Evolutionary conservation across 2,888 invertebrate species (phyloP).

Genomic region (Drosophila vallismaia): DNA sequence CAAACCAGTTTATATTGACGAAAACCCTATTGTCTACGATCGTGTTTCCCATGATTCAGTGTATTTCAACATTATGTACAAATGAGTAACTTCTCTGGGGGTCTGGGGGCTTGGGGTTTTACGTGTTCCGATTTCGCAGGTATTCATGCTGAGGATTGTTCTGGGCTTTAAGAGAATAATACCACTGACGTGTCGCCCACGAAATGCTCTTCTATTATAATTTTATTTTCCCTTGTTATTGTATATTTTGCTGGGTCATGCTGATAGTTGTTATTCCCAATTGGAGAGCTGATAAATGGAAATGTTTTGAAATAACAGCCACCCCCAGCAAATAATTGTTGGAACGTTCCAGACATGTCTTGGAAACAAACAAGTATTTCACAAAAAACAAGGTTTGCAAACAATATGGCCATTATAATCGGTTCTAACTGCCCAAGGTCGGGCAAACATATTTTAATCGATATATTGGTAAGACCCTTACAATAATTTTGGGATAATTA

Average conservation of each 20-base stretch:
- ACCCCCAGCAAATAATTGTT: slow-evolving; percentile 7
- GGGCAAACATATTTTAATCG: slow-evolving; percentile 5
- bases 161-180: slow-evolving; percentile 38
- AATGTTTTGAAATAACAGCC: slow-evolving; percentile 5
- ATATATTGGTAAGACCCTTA: slow-evolving; percentile 10
- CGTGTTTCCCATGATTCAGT: slow-evolving; percentile 40
- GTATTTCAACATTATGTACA: slow-evolving; percentile 33
- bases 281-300: slow-evolving; percentile 58
- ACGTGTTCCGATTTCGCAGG: slow-evolving; percentile 10
- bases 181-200: slow-evolving; percentile 50
- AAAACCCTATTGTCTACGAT: slow-evolving; percentile 33
- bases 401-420: slow-evolving; percentile 11
- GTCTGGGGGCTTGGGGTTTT: slow-evolving; percentile 16
- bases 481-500: slow-evolving; percentile 16
- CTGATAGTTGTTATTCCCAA: slow-evolving; percentile 49
- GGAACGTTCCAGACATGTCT: slow-evolving; percentile 24
- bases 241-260: slow-evolving; percentile 56
- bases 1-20: slow-evolving; percentile 26
- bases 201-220: slow-evolving; percentile 19
- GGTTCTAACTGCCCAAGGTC: slow-evolving; percentile 24
- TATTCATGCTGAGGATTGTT: slow-evolving; percentile 18
- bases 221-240: slow-evolving; percentile 35
- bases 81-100: slow-evolving; percentile 42
- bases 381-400: neutral
- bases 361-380: neutral